Evolutionary conservation across 92 coral and sea anemone species (phyloP).

Genomic region (Montipora capitata): DNA sequence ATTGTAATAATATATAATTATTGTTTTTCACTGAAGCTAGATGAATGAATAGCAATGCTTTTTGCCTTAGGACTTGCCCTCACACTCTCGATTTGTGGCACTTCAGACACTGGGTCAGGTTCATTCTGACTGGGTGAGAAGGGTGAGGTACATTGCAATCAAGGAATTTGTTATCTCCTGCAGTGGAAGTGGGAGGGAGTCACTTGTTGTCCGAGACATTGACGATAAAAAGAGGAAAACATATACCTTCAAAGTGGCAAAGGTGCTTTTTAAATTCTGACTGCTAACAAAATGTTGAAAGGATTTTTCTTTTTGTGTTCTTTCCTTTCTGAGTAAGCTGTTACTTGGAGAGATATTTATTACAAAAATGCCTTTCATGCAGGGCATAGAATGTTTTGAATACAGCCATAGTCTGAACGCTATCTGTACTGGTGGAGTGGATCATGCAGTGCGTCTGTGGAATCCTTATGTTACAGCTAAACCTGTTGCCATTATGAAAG

Average conservation of each 20-base stretch:
- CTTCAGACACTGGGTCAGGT: slow-evolving; percentile 78
- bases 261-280: slow-evolving; percentile 65
- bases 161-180: slow-evolving; percentile 94
- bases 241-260: slow-evolving; percentile 88
- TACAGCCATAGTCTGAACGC: slow-evolving; percentile 85
- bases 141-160: slow-evolving; percentile 83
- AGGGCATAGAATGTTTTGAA: slow-evolving; percentile 98
- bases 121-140: slow-evolving; percentile 95
- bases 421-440: slow-evolving; percentile 95
- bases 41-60: background rate
- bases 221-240: slow-evolving; percentile 94
- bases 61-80: slow-evolving; percentile 74
- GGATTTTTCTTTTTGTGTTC: too few relatives aligned
- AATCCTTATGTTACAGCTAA: slow-evolving; percentile 96
- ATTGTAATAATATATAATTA: background rate
- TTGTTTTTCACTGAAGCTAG: background rate
- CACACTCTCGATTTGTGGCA: slow-evolving; percentile 85
- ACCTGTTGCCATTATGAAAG: slow-evolving; percentile 94
- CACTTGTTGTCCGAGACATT: slow-evolving; percentile 89
- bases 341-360: too few relatives aligned
- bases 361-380: background rate
- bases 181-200: slow-evolving; percentile 86
- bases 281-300: too few relatives aligned
- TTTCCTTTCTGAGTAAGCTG: background rate
- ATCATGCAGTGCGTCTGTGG: slow-evolving; percentile 98